Percentiles rank a stretch among this genome's conserved stretches.
These are phyloP conservation scores for Dryobotodes eremita DNA, from an alignment of 2,888 invertebrate genomes.

Conservation along the genomic window DNA sequence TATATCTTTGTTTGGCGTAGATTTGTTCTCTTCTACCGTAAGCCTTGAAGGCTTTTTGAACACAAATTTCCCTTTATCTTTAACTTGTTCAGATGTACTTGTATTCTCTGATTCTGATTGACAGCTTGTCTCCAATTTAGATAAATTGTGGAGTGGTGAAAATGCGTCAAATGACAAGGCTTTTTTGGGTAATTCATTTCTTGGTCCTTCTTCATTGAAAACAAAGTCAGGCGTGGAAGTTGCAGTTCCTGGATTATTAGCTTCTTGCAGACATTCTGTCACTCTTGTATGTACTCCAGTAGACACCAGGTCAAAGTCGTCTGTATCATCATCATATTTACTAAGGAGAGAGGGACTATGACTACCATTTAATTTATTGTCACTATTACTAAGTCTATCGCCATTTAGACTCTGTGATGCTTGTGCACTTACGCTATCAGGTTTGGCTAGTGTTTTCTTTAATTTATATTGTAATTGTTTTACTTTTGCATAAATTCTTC, in stretches of 20 bases:
- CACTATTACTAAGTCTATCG: conserved; percentile 64
- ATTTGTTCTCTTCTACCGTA: conserved; percentile 71
- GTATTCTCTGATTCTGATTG: conserved; percentile 72
- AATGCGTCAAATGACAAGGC: conserved; percentile 78
- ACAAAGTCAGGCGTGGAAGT: conserved; percentile 81
- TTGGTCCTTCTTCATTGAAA: conserved; percentile 70
- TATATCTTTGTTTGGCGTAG: conserved; percentile 74
- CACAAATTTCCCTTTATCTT: conserved; percentile 85
- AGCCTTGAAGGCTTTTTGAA: conserved; percentile 85
- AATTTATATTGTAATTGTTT: conserved; percentile 91
- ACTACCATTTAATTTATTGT: conserved; percentile 53
- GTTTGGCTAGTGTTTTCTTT: conserved; percentile 85
- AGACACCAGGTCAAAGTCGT: conserved; percentile 76
- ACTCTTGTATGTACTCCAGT: conserved; percentile 69
- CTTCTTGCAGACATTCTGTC: conserved; percentile 31
- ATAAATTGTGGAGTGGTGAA: conserved; percentile 74
- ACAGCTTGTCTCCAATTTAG: conserved; percentile 69
- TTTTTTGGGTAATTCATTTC: conserved; percentile 77
- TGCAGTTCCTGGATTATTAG: conserved; percentile 48
- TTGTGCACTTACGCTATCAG: conserved; percentile 72
- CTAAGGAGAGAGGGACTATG: conserved; percentile 70
- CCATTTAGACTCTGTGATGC: conserved; percentile 52
- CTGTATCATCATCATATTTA: conserved; percentile 73
- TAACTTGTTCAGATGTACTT: conserved; percentile 72
- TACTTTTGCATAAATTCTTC: conserved; percentile 89